Percentiles rank a stretch among this genome's conserved stretches.
These are phyloP conservation scores for Sarcoramphus papa DNA, from an alignment of 2,797 vertebrate genomes.

Conservation along the genomic window DNA sequence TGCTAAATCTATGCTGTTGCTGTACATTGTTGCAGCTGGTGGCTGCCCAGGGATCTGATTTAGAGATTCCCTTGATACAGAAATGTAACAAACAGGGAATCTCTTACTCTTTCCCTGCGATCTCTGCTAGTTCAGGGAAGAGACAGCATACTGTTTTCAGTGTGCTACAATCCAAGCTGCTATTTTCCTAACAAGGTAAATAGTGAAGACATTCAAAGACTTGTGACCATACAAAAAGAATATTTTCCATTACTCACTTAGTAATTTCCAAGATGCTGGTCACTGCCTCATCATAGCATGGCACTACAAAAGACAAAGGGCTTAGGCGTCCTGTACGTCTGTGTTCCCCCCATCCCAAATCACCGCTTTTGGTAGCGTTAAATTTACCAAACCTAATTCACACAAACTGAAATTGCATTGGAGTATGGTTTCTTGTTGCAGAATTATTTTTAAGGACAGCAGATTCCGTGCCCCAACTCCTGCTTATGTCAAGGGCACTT, in stretches of 20 bases:
- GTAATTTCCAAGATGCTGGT: neutral
- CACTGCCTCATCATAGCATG: rapidly evolving
- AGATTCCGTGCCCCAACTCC: neutral
- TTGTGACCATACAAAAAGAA: neutral
- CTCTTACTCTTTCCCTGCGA: neutral
- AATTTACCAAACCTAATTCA: neutral
- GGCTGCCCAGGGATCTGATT: neutral
- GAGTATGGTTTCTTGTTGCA: neutral
- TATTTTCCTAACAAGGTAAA: neutral
- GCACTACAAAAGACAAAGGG: neutral
- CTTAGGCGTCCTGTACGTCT: rapidly evolving
- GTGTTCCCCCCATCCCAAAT: neutral
- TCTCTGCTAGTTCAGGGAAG: neutral
- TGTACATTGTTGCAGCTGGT: neutral
- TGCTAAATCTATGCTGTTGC: neutral
- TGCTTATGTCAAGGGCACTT: neutral
- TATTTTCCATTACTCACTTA: neutral
- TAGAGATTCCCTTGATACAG: neutral
- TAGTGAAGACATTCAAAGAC: neutral
- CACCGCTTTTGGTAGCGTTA: neutral
- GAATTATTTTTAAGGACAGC: neutral
- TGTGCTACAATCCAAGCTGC: neutral
- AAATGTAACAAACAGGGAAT: neutral
- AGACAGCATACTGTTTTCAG: neutral
- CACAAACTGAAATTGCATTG: neutral